Evolutionary conservation across 2,888 invertebrate genomes (phyloP).

Genomic region (Diploptera punctata): DNA sequence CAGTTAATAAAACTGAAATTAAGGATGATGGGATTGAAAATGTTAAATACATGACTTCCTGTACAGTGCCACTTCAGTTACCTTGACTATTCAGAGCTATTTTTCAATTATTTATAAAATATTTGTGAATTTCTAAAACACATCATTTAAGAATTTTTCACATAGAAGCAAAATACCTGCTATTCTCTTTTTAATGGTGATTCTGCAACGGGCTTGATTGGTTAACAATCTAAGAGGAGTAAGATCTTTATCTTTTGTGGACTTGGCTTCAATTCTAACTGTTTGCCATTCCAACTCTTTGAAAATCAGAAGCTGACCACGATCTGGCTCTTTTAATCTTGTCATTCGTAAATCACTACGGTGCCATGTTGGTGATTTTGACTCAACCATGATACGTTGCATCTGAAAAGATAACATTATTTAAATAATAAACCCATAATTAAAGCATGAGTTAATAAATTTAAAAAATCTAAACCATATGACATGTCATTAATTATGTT

Average conservation of each 20-base stretch:
- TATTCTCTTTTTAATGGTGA: conserved; percentile 93
- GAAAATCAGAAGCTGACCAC: conserved; percentile 92
- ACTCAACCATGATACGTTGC: conserved; percentile 91
- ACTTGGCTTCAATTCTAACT: conserved; percentile 92
- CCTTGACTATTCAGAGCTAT: background rate
- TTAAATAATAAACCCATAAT: too few relatives aligned
- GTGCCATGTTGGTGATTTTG: conserved; percentile 91
- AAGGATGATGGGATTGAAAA: too few relatives aligned
- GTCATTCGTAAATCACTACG: conserved; percentile 88
- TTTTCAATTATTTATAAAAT: background rate
- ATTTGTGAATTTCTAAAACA: conserved; percentile 19
- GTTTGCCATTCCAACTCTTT: conserved; percentile 98
- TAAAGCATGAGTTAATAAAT: too few relatives aligned
- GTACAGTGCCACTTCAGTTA: too few relatives aligned
- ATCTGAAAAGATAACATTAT: conserved; percentile 77
- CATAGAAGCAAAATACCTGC: conserved; percentile 65
- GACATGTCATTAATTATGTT: too few relatives aligned
- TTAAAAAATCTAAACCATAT: too few relatives aligned
- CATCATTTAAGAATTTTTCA: conserved; percentile 16
- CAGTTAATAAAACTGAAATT: too few relatives aligned
- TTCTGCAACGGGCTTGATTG: conserved; percentile 92
- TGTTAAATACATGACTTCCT: too few relatives aligned
- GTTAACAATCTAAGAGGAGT: conserved; percentile 92
- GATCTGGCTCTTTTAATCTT: conserved; percentile 86
- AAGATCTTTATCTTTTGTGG: conserved; percentile 74